Conservation (phyloP, 2,113 vertebrate genomes). For the Ammospiza caudacuta region DNA sequence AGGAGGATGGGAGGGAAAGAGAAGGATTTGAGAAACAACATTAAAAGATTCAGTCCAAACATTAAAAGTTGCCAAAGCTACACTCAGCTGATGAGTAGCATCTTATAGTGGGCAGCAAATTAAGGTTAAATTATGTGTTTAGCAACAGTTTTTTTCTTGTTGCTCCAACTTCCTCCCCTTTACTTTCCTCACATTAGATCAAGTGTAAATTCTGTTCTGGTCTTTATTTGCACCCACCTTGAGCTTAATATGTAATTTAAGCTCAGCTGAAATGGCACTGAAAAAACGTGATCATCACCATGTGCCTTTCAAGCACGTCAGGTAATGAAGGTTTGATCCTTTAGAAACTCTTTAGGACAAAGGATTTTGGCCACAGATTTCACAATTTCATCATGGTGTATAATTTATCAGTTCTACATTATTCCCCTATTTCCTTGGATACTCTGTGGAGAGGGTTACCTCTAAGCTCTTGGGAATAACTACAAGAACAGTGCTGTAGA, state of each 20-base stretch:
- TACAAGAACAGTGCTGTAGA: not conserved
- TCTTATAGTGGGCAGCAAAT: not conserved
- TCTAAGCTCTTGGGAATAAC: not conserved
- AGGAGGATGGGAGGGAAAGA: not conserved
- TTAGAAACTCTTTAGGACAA: not conserved
- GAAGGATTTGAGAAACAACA: not conserved
- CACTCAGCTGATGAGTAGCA: not conserved
- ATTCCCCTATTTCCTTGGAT: not conserved
- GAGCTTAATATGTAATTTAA: not conserved
- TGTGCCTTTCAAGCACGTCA: fast-evolving
- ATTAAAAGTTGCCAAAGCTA: not conserved
- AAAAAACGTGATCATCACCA: not conserved
- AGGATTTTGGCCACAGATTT: not conserved
- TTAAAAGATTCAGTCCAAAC: not conserved
- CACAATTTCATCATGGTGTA: fast-evolving
- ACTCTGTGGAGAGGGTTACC: not conserved
- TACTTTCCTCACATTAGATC: not conserved
- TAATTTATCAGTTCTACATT: not conserved
- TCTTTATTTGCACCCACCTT: not conserved
- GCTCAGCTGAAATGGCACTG: not conserved
- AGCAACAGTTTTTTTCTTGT: not conserved
- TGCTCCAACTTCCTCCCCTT: not conserved
- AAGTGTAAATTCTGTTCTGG: not conserved
- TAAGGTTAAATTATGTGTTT: not conserved
- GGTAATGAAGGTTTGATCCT: not conserved